Base-by-base conservation (phyloP, 2,888 invertebrate species). In the Caenorhabditis sp. region DNA sequence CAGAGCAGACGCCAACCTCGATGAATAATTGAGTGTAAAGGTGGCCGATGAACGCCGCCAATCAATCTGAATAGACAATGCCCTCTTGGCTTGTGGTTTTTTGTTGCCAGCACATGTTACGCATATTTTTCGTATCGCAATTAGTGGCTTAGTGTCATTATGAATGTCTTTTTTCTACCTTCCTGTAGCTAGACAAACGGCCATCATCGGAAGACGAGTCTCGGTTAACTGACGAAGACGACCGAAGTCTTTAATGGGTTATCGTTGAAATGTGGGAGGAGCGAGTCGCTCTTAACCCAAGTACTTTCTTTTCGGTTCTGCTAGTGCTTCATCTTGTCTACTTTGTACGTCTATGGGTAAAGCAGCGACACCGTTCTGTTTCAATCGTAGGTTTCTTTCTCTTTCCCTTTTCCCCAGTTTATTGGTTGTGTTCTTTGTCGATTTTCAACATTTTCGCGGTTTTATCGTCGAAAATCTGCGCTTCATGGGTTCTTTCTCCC, bases 241-340 rank as follows among this genome's bases (percentile, higher is more conserved):
- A 62, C 47, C 47, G 40, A 35, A 26, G 55, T 58, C 58, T 40
- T 65, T 72, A 64, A 64, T 72, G 55, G 40, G 64, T 22, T 55
- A 71, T 78, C 62, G 64, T 70, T 78, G 20, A 56, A 65, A 58
- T 64, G 50, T 62, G 58, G 62, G 62, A 47, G 64, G 69, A 64
- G 62, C 32, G 32, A 32, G 32, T 6, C 9, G 4, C 32, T 37
- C 55, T 47, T 24, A 28, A 50, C 11, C 13, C 58, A 40, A 61
- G 51, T 26, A 44, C 44, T 37, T 35, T 15, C 40, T 40, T 22
- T 24, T 28, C 11, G 9, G 9, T 55, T 26, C 35, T 24, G 20
- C 40, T 51, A 20, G 47, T 22, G 28, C 32, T 32, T 32, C 32
- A n/a, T n/a, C n/a, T 6, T 2, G 26, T 55, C 5, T n/a, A 40